Evolutionary conservation across 2,113 vertebrate genomes (phyloP).

Genomic region (Leucopternis melanops): DNA sequence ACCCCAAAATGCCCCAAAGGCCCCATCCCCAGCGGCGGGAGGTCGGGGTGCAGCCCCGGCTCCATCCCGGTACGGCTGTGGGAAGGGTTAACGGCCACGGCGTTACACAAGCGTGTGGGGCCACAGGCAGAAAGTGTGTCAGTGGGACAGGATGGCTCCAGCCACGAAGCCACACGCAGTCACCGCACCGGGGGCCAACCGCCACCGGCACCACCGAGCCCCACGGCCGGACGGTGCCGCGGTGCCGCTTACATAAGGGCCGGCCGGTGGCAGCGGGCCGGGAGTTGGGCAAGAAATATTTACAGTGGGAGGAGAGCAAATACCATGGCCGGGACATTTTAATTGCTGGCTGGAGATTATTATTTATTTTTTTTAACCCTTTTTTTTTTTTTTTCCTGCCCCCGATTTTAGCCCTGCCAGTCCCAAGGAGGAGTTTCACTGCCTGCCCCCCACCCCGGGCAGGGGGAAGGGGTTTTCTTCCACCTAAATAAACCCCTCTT

Average conservation of each 20-base stretch:
- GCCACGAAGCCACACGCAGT: neutral
- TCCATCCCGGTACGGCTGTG: accelerated
- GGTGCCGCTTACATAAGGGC: constrained; percentile 45
- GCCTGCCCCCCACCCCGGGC: accelerated
- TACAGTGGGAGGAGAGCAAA: constrained; percentile 38
- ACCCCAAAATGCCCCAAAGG: neutral
- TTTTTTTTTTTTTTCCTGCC: neutral
- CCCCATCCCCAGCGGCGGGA: accelerated
- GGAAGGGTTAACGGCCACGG: neutral
- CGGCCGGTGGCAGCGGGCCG: neutral
- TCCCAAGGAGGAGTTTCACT: neutral
- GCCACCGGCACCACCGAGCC: neutral
- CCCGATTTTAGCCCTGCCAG: accelerated
- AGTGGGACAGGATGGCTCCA: constrained; percentile 47
- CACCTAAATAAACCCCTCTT: accelerated
- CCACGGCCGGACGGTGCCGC: neutral
- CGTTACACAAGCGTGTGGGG: constrained; percentile 26
- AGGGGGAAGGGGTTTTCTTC: neutral
- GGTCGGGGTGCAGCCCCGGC: accelerated
- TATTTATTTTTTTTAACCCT: neutral
- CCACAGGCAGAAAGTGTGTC: constrained; percentile 55
- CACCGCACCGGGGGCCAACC: neutral
- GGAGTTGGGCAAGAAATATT: constrained; percentile 38
- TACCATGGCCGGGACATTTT: constrained; percentile 37
- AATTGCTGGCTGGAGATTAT: constrained; percentile 4